Base-by-base conservation (phyloP, 1,140 invertebrate species). In the Ctenoplectra terminalis region DNA sequence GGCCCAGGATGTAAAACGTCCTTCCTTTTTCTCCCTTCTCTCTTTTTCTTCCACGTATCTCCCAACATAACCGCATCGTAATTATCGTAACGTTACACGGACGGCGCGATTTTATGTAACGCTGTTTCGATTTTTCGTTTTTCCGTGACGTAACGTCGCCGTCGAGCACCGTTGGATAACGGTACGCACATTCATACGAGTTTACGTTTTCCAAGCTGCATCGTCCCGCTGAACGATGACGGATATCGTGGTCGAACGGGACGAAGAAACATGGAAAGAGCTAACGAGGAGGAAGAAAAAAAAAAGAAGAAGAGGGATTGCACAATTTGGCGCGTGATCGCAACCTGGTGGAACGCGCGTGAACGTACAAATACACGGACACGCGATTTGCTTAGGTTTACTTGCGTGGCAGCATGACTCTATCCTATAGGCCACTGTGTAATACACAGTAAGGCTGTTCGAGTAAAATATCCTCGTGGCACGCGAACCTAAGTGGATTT, bases 271-370 rank as follows among this genome's bases (percentile, higher is more conserved):
- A 9, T 40, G 40, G 23, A 66, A 52, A 37, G 9, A 50, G 11
- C 23, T 23, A 13, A 43, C 48, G 71, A 71, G 46, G 54, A 15
- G 29, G 48, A n/a, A 8, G 48, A 74, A 15, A 50, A 63, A 63
- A 52, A 79, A 43, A 26, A 64, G 31, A 60, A 58, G 54, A 40
- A 79, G 61, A 60, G 29, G 40, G 50, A 85, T 87, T 85, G 85
- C 80, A 85, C 83, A 87, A 85, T 87, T 83, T 71, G 84, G 84
- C 80, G 66, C 85, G 74, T 87, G 80, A 87, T 85, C 69, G 69
- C 75, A 82, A 23, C 74, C 56, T 61, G 83, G 69, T 82, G 56
- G 85, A 78, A 85, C 79, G 73, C 72, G 64, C n/a, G 75, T 40
- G 48, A 50, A 31, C 5, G 61, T 40, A 48, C 40, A 54, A 61